Evolutionary conservation across 2,797 vertebrate species (phyloP).

Genomic region (Pangasius krempfi): DNA sequence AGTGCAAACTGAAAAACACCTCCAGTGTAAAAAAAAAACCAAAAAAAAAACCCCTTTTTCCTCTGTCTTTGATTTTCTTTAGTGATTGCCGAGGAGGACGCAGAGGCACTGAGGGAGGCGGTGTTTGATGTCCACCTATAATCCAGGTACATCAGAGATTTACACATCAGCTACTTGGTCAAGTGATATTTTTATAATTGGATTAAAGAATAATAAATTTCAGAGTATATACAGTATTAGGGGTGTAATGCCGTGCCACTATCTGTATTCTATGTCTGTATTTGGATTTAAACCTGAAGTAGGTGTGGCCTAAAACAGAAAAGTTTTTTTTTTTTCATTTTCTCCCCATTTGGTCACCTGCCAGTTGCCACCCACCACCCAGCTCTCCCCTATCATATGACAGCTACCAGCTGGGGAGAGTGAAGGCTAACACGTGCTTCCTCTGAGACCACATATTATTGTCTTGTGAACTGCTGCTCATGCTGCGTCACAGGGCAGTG

Average conservation of each 20-base stretch:
- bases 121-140: constrained; percentile 80
- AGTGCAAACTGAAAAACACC: constrained; percentile 6
- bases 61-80: neutral
- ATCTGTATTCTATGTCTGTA: neutral
- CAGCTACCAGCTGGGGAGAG: neutral
- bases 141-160: constrained; percentile 66
- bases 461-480: neutral
- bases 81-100: constrained; percentile 79
- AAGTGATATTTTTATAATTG: neutral
- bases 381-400: neutral
- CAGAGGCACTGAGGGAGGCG: constrained; percentile 74
- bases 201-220: neutral
- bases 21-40: neutral
- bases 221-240: neutral
- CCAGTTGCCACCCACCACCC: neutral
- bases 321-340: neutral
- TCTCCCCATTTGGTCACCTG: neutral
- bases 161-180: neutral
- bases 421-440: neutral
- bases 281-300: neutral
- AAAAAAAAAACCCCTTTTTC: neutral
- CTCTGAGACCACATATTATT: neutral
- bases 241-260: neutral
- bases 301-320: neutral
- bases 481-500: neutral